Conservation (phyloP, 2,113 vertebrate species). For the Antigone vipio region DNA sequence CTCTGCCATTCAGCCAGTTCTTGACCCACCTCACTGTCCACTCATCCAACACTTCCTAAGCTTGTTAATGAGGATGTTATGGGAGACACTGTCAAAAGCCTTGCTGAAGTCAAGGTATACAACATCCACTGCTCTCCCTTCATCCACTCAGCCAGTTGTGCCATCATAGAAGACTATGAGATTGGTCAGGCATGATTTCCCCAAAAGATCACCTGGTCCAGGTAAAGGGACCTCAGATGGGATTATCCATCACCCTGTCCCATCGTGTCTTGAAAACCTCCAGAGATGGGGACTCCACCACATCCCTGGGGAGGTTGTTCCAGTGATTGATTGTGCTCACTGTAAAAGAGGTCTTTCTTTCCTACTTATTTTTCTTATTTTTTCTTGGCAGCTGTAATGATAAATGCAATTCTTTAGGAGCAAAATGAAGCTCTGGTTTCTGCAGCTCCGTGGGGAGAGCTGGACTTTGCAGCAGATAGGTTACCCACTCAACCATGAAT, state of each 20-base stretch:
- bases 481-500: background rate
- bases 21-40: too few relatives aligned
- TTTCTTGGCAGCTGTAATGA: background rate
- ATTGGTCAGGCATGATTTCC: too few relatives aligned
- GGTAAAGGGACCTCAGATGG: background rate
- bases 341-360: background rate
- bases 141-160: too few relatives aligned
- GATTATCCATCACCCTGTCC: background rate
- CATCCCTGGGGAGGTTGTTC: background rate
- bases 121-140: too few relatives aligned
- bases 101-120: too few relatives aligned
- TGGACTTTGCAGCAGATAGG: background rate
- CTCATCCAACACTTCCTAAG: too few relatives aligned
- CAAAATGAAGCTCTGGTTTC: background rate
- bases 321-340: too few relatives aligned
- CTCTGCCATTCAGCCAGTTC: too few relatives aligned
- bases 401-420: background rate
- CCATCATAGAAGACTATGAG: too few relatives aligned
- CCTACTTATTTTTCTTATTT: background rate
- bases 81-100: too few relatives aligned
- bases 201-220: too few relatives aligned
- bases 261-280: background rate
- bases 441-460: background rate
- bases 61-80: too few relatives aligned
- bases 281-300: background rate